Conservation (phyloP, 2,797 vertebrate genomes). For the Fratercula arctica region DNA sequence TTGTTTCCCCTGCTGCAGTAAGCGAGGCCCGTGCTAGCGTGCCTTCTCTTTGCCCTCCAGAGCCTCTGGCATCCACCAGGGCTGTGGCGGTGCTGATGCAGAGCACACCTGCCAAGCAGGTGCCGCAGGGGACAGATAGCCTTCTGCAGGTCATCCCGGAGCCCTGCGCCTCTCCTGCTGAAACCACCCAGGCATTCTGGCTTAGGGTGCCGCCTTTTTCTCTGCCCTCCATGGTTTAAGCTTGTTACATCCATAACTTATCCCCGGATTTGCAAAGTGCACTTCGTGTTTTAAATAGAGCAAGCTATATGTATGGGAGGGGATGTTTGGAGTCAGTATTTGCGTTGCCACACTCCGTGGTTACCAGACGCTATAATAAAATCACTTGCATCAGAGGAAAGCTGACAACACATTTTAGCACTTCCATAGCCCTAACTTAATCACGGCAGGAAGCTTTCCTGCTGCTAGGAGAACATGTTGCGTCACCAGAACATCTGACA, state of each 20-base stretch:
- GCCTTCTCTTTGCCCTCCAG: background rate
- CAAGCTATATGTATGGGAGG: slow-evolving; percentile 71
- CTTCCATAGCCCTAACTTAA: slow-evolving; percentile 84
- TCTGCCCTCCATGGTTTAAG: background rate
- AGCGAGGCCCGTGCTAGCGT: fast-evolving
- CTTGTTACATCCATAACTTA: slow-evolving; percentile 36
- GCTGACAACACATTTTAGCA: slow-evolving; percentile 87
- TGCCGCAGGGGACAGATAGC: background rate
- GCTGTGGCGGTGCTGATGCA: background rate
- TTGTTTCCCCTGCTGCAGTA: background rate
- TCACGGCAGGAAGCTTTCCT: slow-evolving; percentile 80
- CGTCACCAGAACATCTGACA: slow-evolving; percentile 84
- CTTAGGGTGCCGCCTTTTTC: background rate
- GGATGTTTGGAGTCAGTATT: slow-evolving; percentile 89
- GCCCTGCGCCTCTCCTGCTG: fast-evolving
- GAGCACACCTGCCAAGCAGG: background rate
- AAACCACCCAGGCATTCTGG: background rate
- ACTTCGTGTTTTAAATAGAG: slow-evolving; percentile 83
- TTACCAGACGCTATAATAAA: slow-evolving; percentile 91
- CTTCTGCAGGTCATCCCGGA: background rate
- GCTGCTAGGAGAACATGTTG: slow-evolving; percentile 79
- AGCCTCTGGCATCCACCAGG: background rate
- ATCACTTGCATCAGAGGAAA: slow-evolving; percentile 92
- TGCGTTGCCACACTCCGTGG: slow-evolving; percentile 87
- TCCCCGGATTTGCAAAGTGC: slow-evolving; percentile 37